Conservation (phyloP, 2,797 vertebrate species). For the Salmo trutta region DNA sequence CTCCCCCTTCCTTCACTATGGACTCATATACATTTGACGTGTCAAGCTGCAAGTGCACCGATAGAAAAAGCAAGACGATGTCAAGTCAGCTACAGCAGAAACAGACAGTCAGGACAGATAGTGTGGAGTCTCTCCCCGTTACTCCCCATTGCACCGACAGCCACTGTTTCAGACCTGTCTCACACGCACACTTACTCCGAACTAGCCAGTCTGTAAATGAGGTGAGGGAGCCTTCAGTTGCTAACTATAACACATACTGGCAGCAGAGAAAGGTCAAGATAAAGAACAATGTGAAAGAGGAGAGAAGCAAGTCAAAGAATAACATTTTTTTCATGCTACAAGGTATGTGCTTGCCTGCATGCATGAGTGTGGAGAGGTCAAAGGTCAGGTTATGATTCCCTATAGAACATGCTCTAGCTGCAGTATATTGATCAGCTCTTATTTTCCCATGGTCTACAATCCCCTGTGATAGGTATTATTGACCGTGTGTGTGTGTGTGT, state of each 20-base stretch:
- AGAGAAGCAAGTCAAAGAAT: slow-evolving; percentile 5
- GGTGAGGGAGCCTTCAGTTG: background rate
- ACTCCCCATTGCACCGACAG: background rate
- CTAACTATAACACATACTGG: slow-evolving; percentile 17
- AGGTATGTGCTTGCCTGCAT: background rate
- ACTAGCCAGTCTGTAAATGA: background rate
- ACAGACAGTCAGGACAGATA: too few species aligned
- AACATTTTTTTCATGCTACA: background rate
- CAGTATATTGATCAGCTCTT: slow-evolving; percentile 27
- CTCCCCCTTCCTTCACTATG: background rate
- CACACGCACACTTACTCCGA: background rate
- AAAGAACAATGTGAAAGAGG: slow-evolving; percentile 11
- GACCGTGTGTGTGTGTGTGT: slow-evolving; percentile 18
- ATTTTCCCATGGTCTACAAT: slow-evolving; percentile 57
- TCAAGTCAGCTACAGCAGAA: too few species aligned
- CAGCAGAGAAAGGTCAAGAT: slow-evolving; percentile 25
- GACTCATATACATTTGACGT: background rate
- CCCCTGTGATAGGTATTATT: slow-evolving; percentile 8
- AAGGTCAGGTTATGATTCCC: background rate
- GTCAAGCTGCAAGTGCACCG: too few species aligned
- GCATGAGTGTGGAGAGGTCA: slow-evolving; percentile 2
- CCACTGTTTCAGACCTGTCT: background rate
- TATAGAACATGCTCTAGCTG: background rate
- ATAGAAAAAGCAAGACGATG: too few species aligned
- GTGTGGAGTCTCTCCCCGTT: too few species aligned